Percentiles rank a stretch among this genome's conserved stretches.
Conservation (phyloP, 23 tunicate genomes). For the Styela plicata region DNA sequence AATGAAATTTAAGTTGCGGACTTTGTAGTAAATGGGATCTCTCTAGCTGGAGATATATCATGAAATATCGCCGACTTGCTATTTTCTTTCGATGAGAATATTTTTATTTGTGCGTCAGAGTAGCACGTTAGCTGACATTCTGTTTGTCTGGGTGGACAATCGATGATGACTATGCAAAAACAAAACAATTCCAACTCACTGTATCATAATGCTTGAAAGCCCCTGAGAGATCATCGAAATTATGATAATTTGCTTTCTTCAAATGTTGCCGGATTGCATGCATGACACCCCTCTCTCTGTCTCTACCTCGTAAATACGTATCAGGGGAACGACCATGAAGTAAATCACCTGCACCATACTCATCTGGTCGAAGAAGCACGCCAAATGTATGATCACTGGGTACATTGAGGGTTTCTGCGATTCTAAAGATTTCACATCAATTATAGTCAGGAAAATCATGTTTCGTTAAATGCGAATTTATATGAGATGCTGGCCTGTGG, state of each 20-base stretch:
- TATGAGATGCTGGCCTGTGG: too few relatives aligned
- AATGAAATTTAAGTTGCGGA: too few relatives aligned
- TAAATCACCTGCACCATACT: conserved; percentile 94
- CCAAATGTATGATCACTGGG: conserved; percentile 81
- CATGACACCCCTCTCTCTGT: conserved; percentile 75
- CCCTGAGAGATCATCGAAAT: conserved; percentile 71
- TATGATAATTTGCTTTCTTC: conserved; percentile 91
- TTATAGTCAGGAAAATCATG: too few relatives aligned
- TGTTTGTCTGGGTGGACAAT: too few relatives aligned
- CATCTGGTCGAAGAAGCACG: conserved; percentile 89
- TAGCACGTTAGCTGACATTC: too few relatives aligned
- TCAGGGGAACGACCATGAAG: conserved; percentile 84
- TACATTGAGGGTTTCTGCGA: conserved; percentile 67
- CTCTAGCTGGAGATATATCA: too few relatives aligned
- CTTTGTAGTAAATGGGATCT: too few relatives aligned
- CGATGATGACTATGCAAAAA: too few relatives aligned
- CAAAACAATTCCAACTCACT: conserved; percentile 44
- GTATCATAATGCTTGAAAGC: conserved; percentile 89
- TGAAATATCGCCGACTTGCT: too few relatives aligned
- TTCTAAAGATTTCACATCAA: conserved; percentile 43
- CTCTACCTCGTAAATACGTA: conserved; percentile 79
- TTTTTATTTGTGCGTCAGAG: too few relatives aligned
- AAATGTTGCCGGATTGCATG: conserved; percentile 94
- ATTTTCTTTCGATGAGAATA: too few relatives aligned
- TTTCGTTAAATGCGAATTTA: too few relatives aligned